Base-by-base conservation (phyloP, 2,113 vertebrate species). In the Naja naja region DNA sequence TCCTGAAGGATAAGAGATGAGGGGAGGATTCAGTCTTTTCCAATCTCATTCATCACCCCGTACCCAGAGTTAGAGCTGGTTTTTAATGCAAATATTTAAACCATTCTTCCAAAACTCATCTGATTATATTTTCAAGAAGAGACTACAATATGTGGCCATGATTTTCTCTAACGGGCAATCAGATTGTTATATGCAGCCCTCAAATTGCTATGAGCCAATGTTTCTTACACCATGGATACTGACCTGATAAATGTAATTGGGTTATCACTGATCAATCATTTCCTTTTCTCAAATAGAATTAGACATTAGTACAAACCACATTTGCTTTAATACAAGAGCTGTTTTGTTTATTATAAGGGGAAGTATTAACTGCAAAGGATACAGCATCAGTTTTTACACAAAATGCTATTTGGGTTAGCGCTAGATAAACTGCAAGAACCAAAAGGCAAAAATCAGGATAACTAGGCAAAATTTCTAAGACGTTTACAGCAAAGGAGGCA, bases 281-380 rank as follows among this genome's bases (percentile, higher is more conserved):
- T 60, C 52, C 47, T 52, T 43, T 27, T 87, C n/a, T 64, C 45
- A 86, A 60, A 85, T 20, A 89, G 49, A 85, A 49, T 87, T 64
- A 90, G 81, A 89, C 43, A 87, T 64, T 87, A 90, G 58, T 90
- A 87, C 56, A 86, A n/a, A 64, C 39, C 27, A 90, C 52, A 49
- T 89, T 54, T 91, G 56, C 58, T 92, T 94, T 92, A 90, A 90
- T 92, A 74, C 30, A 85, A 94, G 88, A 55, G 85, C 55, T 55
- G 49, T 87, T 92, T 27, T 56, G 69, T 92, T 92, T 92, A 93
- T 93, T 93, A 87, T 53, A 34, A 34, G 34, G n/a, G 69, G 58
- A 54, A 54, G 23, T 27, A 47, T 92, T 89, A 85, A 94, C 88
- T 92, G 90, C 56, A 92, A 92, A 87, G 39, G 30, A 85, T 49